phyloP scores from a whole-genome alignment of 2,888 invertebrate species.

The Selenia dentaria region DNA sequence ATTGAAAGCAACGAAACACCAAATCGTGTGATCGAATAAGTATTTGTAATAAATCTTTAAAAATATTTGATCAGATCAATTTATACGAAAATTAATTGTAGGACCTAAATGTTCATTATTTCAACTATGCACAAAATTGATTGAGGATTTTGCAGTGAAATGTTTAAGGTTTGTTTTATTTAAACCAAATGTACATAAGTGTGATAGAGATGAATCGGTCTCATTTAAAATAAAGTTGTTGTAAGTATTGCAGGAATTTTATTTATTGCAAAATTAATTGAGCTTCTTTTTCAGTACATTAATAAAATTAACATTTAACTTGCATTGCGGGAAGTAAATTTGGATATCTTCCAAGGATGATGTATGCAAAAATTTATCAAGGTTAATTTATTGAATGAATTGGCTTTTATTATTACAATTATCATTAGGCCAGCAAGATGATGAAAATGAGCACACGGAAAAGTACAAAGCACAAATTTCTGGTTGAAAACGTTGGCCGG shows the following conservation, averaged over 20 bases:
- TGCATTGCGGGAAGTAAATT: no score
- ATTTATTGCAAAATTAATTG: no score
- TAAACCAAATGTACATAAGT: slow-evolving; percentile 84
- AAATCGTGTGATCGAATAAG: slow-evolving; percentile 65
- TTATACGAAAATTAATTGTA: slow-evolving; percentile 68
- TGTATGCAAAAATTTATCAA: no score
- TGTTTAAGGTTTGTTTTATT: slow-evolving; percentile 82
- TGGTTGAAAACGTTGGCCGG: no score
- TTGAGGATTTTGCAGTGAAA: slow-evolving; percentile 73
- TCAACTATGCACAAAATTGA: slow-evolving; percentile 83
- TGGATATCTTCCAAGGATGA: no score
- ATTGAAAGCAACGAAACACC: slow-evolving; percentile 63
- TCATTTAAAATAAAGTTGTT: slow-evolving; percentile 83
- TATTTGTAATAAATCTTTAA: slow-evolving; percentile 46
- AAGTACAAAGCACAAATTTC: no score
- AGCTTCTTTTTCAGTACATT: no score
- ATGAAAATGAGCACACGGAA: no score
- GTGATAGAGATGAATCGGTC: slow-evolving; percentile 84
- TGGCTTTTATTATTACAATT: no score
- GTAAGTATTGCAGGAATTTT: slow-evolving; percentile 59
- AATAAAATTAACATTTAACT: no score
- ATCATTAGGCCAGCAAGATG: no score
- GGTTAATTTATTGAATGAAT: no score
- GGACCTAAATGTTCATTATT: slow-evolving; percentile 65
- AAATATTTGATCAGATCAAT: slow-evolving; percentile 64